These are phyloP conservation scores for Platyscapa corneri DNA, from an alignment of 1,140 invertebrate genomes.

Conservation along the genomic window DNA sequence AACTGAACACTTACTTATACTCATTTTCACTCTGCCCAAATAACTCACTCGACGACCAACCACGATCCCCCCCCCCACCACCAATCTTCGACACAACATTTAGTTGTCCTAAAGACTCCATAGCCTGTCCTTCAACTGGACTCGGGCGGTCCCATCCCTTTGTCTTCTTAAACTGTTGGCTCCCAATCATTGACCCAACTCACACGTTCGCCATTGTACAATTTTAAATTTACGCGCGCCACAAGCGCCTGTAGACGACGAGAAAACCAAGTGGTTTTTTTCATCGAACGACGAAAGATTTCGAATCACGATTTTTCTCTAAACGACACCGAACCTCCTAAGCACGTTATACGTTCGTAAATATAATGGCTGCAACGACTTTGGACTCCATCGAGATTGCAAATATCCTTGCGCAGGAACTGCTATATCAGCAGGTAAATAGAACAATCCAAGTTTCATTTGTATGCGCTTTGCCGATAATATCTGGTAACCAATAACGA, in stretches of 20 bases:
- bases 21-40: neutral
- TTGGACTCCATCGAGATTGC: constrained; percentile 86
- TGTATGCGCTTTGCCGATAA: too few relatives aligned
- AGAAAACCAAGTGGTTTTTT: neutral
- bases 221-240: neutral
- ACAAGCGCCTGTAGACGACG: neutral
- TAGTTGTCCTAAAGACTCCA: neutral
- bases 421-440: constrained; percentile 85
- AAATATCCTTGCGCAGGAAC: constrained; percentile 85
- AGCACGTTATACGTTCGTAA: neutral
- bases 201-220: neutral
- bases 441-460: neutral
- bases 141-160: neutral
- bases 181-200: neutral
- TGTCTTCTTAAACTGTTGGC: neutral
- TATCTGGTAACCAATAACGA: neutral
- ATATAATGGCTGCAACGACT: constrained; percentile 61
- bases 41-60: too few relatives aligned
- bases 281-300: constrained; percentile 21
- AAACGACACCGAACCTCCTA: constrained; percentile 19
- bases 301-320: neutral
- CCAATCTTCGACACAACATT: neutral
- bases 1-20: neutral
- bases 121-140: neutral
- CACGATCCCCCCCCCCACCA: neutral